Percentiles rank a stretch among this genome's conserved stretches.
Conservation (phyloP, 1,140 invertebrate genomes). For the Aphis craccivora region DNA sequence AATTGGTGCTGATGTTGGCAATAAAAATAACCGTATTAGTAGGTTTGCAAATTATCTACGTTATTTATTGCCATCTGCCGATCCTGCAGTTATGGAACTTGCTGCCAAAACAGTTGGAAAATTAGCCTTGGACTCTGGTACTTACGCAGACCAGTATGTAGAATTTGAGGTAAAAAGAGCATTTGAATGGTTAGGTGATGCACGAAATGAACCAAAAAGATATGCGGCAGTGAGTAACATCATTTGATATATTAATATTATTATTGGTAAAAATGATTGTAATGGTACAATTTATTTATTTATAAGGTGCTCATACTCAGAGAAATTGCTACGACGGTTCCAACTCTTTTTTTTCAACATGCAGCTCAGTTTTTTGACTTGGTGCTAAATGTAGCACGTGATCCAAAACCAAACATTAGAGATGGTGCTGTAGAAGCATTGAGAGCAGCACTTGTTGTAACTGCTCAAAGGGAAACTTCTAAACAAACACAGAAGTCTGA, state of each 20-base stretch:
- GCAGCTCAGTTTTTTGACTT: slow-evolving; percentile 95
- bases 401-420: slow-evolving; percentile 90
- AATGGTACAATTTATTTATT: not conserved
- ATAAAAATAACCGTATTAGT: slow-evolving; percentile 86
- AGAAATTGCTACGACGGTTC: slow-evolving; percentile 93
- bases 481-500: slow-evolving; percentile 88
- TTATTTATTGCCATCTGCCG: slow-evolving; percentile 87
- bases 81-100: slow-evolving; percentile 92
- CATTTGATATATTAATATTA: not conserved
- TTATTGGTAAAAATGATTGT: not conserved
- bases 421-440: slow-evolving; percentile 93
- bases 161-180: slow-evolving; percentile 95
- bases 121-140: slow-evolving; percentile 88
- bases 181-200: slow-evolving; percentile 90
- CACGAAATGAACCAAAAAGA: slow-evolving; percentile 86
- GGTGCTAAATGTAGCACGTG: slow-evolving; percentile 91
- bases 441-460: slow-evolving; percentile 90
- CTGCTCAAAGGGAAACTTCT: slow-evolving; percentile 89
- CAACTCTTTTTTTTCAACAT: slow-evolving; percentile 98
- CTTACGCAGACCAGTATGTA: slow-evolving; percentile 93
- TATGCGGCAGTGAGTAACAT: slow-evolving; percentile 79
- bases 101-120: slow-evolving; percentile 94
- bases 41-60: slow-evolving; percentile 93
- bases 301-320: slow-evolving; percentile 81
- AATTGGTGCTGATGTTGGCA: slow-evolving; percentile 90